phyloP scores from a whole-genome alignment of 2,888 invertebrate species.

The Drosophila macrospina region DNA sequence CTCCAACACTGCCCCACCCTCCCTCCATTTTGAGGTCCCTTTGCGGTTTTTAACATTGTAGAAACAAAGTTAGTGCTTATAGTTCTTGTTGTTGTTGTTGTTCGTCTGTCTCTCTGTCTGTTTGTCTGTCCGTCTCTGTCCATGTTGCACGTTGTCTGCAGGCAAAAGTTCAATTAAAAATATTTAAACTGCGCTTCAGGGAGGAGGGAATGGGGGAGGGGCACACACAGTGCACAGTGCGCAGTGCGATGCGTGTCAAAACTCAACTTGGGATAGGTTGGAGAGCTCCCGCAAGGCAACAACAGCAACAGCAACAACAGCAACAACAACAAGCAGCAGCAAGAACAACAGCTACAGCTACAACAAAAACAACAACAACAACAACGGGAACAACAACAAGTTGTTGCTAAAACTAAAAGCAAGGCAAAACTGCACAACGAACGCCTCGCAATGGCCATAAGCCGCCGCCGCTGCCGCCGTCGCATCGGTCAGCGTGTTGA shows the following conservation, averaged over 20 bases:
- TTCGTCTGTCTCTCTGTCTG: slow-evolving; percentile 19
- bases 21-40: neutral
- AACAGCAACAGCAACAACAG: slow-evolving; percentile 28
- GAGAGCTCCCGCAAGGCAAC: slow-evolving; percentile 79
- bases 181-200: slow-evolving; percentile 71
- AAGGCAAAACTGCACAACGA: slow-evolving; percentile 51
- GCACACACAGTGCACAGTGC: slow-evolving; percentile 20
- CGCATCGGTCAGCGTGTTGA: slow-evolving; percentile 66
- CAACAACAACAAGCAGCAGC: slow-evolving; percentile 41
- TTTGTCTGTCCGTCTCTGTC: slow-evolving; percentile 24
- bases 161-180: slow-evolving; percentile 83
- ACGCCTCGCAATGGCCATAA: slow-evolving; percentile 69
- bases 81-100: slow-evolving; percentile 28
- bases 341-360: slow-evolving; percentile 20
- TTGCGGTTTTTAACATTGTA: slow-evolving; percentile 60
- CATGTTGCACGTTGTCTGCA: slow-evolving; percentile 57
- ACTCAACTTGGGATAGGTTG: slow-evolving; percentile 84
- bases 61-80: slow-evolving; percentile 50
- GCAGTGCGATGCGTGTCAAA: slow-evolving; percentile 81
- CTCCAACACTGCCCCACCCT: slow-evolving; percentile 22
- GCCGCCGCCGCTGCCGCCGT: slow-evolving; percentile 49
- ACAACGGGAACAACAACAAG: slow-evolving; percentile 37
- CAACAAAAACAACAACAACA: slow-evolving; percentile 33
- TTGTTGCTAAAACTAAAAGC: slow-evolving; percentile 17
- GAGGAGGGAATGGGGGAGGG: too few species aligned